Evolutionary conservation across 1,140 invertebrate genomes (phyloP), one percentile per base, ranked within the genome.

Genomic region (Cotesia vestalis): DNA sequence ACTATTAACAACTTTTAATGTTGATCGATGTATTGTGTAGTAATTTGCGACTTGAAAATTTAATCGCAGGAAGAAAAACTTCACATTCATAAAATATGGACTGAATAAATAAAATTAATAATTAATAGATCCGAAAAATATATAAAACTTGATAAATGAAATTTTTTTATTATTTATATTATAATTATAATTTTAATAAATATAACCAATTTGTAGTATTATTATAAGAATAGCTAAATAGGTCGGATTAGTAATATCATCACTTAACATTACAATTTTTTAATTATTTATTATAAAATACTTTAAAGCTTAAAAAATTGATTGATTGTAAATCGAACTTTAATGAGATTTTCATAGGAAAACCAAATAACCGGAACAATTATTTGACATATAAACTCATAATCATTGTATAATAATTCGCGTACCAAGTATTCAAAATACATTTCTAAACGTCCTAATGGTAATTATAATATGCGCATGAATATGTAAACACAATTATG

Each of bases 371-470:
- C 6, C 46, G 12, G 17, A 52, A 66, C 51, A 66, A 66, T 8
- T 27, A 52, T 66, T 66, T 66, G 63, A 51, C 52, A 66, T 66
- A 40, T 66, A 40, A 66, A 66, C 38, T 64, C 38, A n/a, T 36
- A 38, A 36, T 34, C 63, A 66, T 40, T 66, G 63, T 66, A 66
- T 55, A 66, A 66, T 36, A 66, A 66, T 52, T 17, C 14, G 27
- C 63, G 40, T 66, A 46, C 5, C 11, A 52, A 66, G 14, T 52
- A 66, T 66, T 52, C 52, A 52, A 40, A 51, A 52, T 52, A 66
- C 36, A 66, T 66, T 66, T 66, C 38, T 66, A 66, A 66, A 66
- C 63, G 63, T 66, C 63, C 63, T 66, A 20, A 66, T 66, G 46
- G 38, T 52, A 66, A 66, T 17, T 64, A 64, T 64, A 64, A n/a